Conservation (phyloP, 2,113 vertebrate species). For the Marmota monax region DNA sequence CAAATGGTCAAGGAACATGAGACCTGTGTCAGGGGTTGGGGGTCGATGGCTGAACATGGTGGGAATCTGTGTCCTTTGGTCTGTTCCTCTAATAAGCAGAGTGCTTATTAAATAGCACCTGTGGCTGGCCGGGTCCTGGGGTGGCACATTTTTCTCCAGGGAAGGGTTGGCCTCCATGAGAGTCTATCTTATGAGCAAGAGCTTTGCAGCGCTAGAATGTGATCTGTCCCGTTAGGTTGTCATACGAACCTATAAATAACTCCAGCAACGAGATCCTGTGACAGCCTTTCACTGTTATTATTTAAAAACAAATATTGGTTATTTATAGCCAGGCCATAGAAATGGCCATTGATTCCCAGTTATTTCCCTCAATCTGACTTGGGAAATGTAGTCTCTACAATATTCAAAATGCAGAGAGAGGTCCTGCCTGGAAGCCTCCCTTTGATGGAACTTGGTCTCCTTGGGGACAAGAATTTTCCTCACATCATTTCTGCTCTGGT, state of each 20-base stretch:
- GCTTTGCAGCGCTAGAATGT: neutral
- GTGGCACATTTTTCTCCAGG: neutral
- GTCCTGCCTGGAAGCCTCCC: no score
- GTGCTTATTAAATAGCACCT: neutral
- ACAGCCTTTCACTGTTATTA: neutral
- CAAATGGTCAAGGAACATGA: rapidly evolving
- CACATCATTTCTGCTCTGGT: no score
- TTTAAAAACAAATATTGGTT: slow-evolving; percentile 13
- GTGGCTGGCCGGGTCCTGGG: no score
- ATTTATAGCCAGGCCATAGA: neutral
- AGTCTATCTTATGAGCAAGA: neutral
- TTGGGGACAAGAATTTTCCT: neutral
- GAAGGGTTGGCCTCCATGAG: neutral
- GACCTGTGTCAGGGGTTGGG: neutral
- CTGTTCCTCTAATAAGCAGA: no score
- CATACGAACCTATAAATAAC: slow-evolving; percentile 25
- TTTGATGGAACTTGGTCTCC: neutral
- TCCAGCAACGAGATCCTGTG: slow-evolving; percentile 14
- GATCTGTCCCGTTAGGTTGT: neutral
- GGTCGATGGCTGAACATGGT: neutral
- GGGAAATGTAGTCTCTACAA: neutral
- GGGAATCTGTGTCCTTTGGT: neutral
- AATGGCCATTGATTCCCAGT: neutral
- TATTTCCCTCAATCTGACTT: neutral
- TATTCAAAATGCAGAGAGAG: neutral